These are phyloP conservation scores for Catostomus latipinnis DNA, from an alignment of 2,797 vertebrate species.

Conservation along the genomic window DNA sequence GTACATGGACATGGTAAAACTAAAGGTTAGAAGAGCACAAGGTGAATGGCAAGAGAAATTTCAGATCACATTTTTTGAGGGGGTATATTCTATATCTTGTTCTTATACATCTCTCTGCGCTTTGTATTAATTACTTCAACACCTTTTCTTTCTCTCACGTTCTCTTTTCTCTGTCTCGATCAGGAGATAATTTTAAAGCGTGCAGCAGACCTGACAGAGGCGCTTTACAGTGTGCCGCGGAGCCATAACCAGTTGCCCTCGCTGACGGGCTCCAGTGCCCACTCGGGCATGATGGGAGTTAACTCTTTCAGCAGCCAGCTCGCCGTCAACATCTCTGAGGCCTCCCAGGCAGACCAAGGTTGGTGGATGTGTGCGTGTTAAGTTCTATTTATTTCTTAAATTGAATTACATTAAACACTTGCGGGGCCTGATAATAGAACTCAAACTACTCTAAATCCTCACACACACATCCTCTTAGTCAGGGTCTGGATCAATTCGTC, in stretches of 20 bases:
- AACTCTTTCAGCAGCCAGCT: conserved; percentile 92
- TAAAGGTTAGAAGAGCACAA: too few species aligned
- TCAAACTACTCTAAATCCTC: not conserved
- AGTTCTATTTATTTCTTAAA: not conserved
- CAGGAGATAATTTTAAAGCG: conserved; percentile 86
- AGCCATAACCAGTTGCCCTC: conserved; percentile 88
- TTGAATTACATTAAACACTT: not conserved
- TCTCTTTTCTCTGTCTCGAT: not conserved
- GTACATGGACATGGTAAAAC: too few species aligned
- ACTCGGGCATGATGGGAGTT: conserved; percentile 88
- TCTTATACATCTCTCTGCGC: not conserved
- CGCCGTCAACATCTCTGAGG: conserved; percentile 88
- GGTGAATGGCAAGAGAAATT: too few species aligned
- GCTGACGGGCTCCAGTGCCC: conserved; percentile 81
- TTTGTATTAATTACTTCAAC: not conserved
- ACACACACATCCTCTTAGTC: conserved; percentile 1
- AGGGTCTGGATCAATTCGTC: conserved; percentile 18
- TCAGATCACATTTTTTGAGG: too few species aligned
- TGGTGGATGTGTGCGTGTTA: conserved; percentile 56
- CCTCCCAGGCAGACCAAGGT: conserved; percentile 90
- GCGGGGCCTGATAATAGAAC: not conserved
- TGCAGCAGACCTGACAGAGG: conserved; percentile 84
- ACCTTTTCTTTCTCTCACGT: not conserved
- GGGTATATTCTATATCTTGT: too few species aligned
- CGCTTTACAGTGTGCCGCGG: conserved; percentile 90